Base-by-base conservation (phyloP, 2,797 vertebrate species). In the Tauraco hartlaubi region DNA sequence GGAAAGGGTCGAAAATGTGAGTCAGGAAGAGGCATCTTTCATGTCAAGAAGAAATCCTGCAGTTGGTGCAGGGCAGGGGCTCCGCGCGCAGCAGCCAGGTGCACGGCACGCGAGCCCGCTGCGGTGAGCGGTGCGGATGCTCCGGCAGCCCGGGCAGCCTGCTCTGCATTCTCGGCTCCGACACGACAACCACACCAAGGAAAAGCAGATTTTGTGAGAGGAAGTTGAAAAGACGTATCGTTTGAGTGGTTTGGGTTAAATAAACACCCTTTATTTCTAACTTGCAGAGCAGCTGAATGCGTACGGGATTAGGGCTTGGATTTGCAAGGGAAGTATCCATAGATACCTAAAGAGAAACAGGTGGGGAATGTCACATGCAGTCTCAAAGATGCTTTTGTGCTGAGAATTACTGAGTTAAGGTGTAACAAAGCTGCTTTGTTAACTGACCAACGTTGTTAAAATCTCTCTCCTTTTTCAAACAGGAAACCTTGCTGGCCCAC, bases 351-450 rank as follows among this genome's bases (percentile, higher is more conserved):
- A 64, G 78, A 74, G 78, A 88, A 41, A 33, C 81, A 83, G 68
- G 68, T 90, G 81, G 77, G 90, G 41, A 37, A 21, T 63, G 61
- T 43, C 51, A 14, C 28, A 4, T 2, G 55, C 51, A 9, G 28
- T 12, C 73, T 54, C 75, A 61, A 51, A 83, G 72, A 46, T 93
- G 92, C 52, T 92, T 93, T 92, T 94, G 92, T 95, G 78, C 87
- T 28, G 62, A 29, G 64, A 78, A 62, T 72, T 33, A 10, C 72
- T 48, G 77, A 59, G 33, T 63, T 39, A 15, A 35, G 46, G 37
- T 77, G 37, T 16, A 20, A 84, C 78, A 91, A 62, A 88, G 74
- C 93, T 87, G 84, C 92, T 91, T 61, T 91, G 81, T 75, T 87
- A 69, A 20, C 69, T 52, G 68, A 2, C 54, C 33, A 15, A 6